Percentiles rank a stretch among this genome's conserved stretches.
Conservation (phyloP, 37 sponge, comb jelly and placozoan species). For the Crambe crambe region DNA sequence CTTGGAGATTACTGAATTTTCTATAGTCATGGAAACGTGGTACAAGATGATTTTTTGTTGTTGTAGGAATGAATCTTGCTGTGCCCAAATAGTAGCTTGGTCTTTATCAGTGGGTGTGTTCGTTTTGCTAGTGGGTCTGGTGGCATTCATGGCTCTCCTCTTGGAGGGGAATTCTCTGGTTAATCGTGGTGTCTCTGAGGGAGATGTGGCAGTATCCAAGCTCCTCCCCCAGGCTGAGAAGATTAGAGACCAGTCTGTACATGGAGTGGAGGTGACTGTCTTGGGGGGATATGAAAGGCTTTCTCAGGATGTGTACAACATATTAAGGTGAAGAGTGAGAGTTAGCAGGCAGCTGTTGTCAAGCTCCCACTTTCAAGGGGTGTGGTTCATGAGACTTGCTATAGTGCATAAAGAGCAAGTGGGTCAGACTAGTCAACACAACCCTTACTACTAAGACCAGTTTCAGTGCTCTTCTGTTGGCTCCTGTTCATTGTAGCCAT, state of each 20-base stretch:
- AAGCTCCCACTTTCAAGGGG: too few relatives aligned
- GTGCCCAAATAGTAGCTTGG: slow-evolving; percentile 31
- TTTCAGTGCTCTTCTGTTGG: too few relatives aligned
- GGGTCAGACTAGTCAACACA: too few relatives aligned
- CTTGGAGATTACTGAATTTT: background rate
- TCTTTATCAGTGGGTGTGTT: slow-evolving; percentile 18
- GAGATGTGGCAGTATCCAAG: background rate
- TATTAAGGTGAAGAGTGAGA: background rate
- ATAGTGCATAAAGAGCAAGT: background rate
- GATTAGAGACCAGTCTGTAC: slow-evolving; percentile 5
- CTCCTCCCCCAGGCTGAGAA: slow-evolving; percentile 22
- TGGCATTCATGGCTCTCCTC: slow-evolving; percentile 34
- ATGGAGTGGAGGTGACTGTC: background rate
- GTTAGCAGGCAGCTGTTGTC: too few relatives aligned
- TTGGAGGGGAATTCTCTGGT: slow-evolving; percentile 44
- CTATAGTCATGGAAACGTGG: too few relatives aligned
- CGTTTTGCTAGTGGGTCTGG: slow-evolving; percentile 11
- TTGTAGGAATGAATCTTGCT: slow-evolving; percentile 17
- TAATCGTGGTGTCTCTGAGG: slow-evolving; percentile 24
- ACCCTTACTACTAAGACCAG: too few relatives aligned
- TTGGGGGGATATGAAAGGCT: background rate
- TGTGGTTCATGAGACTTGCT: background rate
- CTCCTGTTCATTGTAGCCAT: too few relatives aligned
- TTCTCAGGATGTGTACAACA: background rate
- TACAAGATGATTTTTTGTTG: too few relatives aligned